Percentiles rank a stretch among this genome's conserved stretches.
phyloP scores from a whole-genome alignment of 2,797 vertebrate genomes.

The Allobates femoralis region DNA sequence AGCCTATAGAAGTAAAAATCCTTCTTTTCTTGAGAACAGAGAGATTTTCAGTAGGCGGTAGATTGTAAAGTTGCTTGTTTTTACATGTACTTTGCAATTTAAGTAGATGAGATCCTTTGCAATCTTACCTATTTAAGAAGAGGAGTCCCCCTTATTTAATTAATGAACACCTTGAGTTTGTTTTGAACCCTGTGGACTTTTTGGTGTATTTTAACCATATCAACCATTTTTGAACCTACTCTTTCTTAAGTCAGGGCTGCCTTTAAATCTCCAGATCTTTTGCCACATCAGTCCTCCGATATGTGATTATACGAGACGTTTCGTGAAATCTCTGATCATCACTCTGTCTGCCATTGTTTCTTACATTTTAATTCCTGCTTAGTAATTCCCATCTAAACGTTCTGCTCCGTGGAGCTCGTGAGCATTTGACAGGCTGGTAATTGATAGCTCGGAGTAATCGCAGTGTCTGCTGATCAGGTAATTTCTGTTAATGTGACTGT shows the following conservation, averaged over 20 bases:
- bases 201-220: no score
- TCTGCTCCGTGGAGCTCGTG: background rate
- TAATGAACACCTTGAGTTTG: no score
- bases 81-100: no score
- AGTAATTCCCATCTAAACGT: slow-evolving; percentile 4
- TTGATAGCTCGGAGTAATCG: slow-evolving; percentile 58
- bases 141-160: no score
- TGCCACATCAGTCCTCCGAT: background rate
- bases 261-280: background rate
- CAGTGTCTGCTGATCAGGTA: slow-evolving; percentile 12
- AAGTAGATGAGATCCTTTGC: no score
- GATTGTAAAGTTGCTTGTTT: no score
- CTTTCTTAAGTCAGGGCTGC: background rate
- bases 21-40: no score
- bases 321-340: background rate
- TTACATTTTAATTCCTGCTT: background rate
- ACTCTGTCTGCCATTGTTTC: slow-evolving; percentile 7
- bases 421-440: slow-evolving; percentile 40
- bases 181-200: no score
- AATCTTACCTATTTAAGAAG: no score
- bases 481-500: background rate
- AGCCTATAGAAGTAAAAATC: no score
- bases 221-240: background rate
- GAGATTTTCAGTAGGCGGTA: no score
- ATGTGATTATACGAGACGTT: background rate